Conservation (phyloP, 2,113 vertebrate species). For the Chaetops frenatus region DNA sequence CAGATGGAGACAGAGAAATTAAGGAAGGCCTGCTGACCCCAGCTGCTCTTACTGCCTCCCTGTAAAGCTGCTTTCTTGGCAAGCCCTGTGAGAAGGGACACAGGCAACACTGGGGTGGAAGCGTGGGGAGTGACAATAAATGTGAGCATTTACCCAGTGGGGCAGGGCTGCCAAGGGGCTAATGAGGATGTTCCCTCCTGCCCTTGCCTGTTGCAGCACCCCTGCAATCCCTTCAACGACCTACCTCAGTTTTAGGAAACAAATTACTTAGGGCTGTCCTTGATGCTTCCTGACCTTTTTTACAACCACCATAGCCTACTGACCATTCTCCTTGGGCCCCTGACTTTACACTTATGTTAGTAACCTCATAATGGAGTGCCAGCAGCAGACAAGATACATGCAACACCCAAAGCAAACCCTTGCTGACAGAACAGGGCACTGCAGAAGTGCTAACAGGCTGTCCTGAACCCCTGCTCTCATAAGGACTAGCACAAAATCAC, state of each 20-base stretch:
- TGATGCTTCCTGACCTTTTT: not conserved
- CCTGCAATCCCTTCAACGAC: not conserved
- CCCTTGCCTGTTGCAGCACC: accelerated
- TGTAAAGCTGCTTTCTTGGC: not conserved
- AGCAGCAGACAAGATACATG: not conserved
- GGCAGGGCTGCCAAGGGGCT: not conserved
- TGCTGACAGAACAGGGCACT: not conserved
- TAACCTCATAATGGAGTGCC: not conserved
- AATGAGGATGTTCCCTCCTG: accelerated
- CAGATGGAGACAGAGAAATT: not conserved
- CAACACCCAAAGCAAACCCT: not conserved
- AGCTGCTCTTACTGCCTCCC: not conserved
- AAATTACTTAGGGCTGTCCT: not conserved
- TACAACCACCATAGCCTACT: not conserved
- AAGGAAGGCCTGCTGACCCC: not conserved
- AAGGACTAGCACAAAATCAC: not conserved
- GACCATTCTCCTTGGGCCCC: not conserved
- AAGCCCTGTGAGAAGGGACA: not conserved
- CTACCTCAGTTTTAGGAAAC: not conserved
- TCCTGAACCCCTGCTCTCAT: not conserved
- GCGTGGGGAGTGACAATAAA: accelerated
- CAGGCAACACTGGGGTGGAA: not conserved
- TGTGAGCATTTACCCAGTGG: accelerated
- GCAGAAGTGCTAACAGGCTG: not conserved
- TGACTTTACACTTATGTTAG: not conserved